phyloP scores from a whole-genome alignment of 1,140 invertebrate species.

The Ylistrum balloti region DNA sequence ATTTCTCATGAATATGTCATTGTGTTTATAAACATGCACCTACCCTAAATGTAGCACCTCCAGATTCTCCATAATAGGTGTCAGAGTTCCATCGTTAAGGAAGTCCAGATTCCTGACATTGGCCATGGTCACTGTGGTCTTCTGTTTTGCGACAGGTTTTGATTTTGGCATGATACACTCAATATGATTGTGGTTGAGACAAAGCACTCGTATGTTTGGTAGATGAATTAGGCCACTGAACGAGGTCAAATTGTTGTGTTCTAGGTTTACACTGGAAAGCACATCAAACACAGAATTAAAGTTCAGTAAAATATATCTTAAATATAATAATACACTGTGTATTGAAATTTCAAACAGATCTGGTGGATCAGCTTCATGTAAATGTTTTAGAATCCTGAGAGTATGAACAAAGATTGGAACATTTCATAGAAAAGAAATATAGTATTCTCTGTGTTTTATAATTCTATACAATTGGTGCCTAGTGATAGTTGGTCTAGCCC shows the following conservation, averaged over 20 bases:
- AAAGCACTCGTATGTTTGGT: slow-evolving; percentile 81
- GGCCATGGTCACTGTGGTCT: background rate
- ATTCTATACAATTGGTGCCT: no score
- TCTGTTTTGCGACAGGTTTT: slow-evolving; percentile 60
- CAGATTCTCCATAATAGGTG: slow-evolving; percentile 78
- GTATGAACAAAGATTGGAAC: no score
- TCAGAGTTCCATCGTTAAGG: slow-evolving; percentile 58
- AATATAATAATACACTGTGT: no score
- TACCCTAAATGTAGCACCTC: slow-evolving; percentile 82
- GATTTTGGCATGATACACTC: slow-evolving; percentile 79
- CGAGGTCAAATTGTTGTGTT: slow-evolving; percentile 82
- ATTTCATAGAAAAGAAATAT: no score
- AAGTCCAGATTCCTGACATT: slow-evolving; percentile 59
- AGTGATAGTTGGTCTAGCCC: no score
- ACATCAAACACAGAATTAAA: background rate
- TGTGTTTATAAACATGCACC: no score
- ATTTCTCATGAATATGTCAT: background rate
- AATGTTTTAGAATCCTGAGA: no score
- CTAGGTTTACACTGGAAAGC: slow-evolving; percentile 81
- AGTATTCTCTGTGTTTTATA: no score
- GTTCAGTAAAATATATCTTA: background rate
- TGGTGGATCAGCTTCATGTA: no score
- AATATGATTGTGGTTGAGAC: slow-evolving; percentile 82
- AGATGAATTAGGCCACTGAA: slow-evolving; percentile 81
- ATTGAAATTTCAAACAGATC: no score